Base-by-base conservation (phyloP, 2,888 invertebrate species). In the Napeogenes sylphis region DNA sequence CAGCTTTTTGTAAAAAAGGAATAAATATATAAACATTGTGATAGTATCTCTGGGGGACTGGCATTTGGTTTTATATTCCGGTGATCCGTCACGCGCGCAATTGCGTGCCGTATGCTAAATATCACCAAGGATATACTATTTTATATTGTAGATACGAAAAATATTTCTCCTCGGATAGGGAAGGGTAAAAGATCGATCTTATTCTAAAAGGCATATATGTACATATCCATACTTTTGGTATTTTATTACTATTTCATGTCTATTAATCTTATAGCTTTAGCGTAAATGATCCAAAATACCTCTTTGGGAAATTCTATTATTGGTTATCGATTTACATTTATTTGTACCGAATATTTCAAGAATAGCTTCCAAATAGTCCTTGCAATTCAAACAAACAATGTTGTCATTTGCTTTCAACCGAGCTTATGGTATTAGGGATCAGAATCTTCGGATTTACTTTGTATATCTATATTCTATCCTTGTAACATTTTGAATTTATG, bases 21-120 rank as follows among this genome's bases (percentile, higher is more conserved):
- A 51, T 59, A 32, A 55, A 55, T 32, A 56, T 33, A 56, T 42
- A n/a, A 38, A 58, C 51, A 55, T 51, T 42, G 56, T 46, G 35
- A 55, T 59, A 45, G 57, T 53, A 45, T 60, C 73, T 69, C 21
- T 14, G 76, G 77, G 79, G 75, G 64, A 72, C 68, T 71, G 72
- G 78, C 83, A 80, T 84, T 84, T 83, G 81, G 83, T 83, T 83
- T 78, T 77, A 81, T 80, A 78, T 81, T 70, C 67, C 65, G 74
- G 79, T 80, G 78, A 84, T 83, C 81, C 80, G 81, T 83, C 80
- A 82, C 78, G 76, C 77, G 72, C 78, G 68, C 72, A 71, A 70
- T 66, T 64, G 70, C 70, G 65, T 69, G 68, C 64, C 74, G 73
- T 75, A 70, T 73, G 73, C 76, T 72, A 77, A 69, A 68, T 68